A percentile compares a stretch with the other conserved stretches of the same genome.
Conservation (phyloP, 2,797 vertebrate genomes). For the Parambassis ranga region DNA sequence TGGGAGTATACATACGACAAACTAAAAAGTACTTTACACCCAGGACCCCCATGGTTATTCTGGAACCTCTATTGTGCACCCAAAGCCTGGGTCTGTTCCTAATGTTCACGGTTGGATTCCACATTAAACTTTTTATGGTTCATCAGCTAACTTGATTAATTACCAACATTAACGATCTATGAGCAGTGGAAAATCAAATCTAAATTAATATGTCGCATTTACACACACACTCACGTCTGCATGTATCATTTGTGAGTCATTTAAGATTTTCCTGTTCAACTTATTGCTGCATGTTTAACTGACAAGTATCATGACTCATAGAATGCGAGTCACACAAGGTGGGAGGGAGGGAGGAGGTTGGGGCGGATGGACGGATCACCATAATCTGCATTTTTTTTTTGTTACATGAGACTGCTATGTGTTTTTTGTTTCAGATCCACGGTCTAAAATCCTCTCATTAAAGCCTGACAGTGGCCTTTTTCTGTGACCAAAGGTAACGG, state of each 20-base stretch:
- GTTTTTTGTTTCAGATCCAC: neutral
- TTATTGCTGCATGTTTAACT: neutral
- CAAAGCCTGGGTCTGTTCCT: constrained; percentile 32
- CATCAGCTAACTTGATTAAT: neutral
- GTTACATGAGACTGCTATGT: neutral
- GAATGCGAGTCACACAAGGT: neutral
- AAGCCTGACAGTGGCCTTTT: neutral
- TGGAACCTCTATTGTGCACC: constrained; percentile 35
- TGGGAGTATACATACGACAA: constrained; percentile 64
- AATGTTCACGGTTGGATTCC: constrained; percentile 11
- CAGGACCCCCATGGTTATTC: constrained; percentile 54
- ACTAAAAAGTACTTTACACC: constrained; percentile 63
- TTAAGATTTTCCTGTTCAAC: neutral
- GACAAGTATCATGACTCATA: neutral
- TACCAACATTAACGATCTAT: neutral
- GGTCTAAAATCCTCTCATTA: neutral
- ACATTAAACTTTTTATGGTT: constrained; percentile 16
- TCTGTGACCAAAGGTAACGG: neutral
- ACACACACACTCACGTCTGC: no score
- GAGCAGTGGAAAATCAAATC: neutral
- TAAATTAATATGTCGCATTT: neutral
- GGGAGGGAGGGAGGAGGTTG: neutral
- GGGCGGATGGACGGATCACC: neutral
- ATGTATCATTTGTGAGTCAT: neutral
- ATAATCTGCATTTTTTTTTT: neutral